These are phyloP conservation scores for Erpetoichthys calabaricus DNA, from an alignment of 2,797 vertebrate genomes.

Conservation along the genomic window DNA sequence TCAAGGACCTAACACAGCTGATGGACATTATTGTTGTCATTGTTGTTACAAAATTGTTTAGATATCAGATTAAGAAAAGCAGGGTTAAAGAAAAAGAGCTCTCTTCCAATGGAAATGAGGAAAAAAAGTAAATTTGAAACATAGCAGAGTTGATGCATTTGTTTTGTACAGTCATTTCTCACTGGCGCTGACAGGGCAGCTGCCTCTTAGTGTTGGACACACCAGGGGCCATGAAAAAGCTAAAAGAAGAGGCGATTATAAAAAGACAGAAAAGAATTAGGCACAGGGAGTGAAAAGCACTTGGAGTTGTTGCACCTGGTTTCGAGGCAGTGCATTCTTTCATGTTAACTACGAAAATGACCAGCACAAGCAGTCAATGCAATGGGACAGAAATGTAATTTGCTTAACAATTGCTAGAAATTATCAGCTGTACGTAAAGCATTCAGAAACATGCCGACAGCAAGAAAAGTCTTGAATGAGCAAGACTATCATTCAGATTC, in stretches of 20 bases:
- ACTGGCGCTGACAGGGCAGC: constrained; percentile 39
- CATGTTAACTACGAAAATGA: constrained; percentile 16
- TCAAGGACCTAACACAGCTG: too few species aligned
- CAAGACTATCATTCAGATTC: too few species aligned
- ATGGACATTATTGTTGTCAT: too few species aligned
- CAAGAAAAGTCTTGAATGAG: too few species aligned
- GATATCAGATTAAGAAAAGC: too few species aligned
- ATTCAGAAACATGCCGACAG: neutral
- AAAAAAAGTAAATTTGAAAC: constrained; percentile 18
- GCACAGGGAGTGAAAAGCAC: constrained; percentile 25
- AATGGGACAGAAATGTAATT: neutral
- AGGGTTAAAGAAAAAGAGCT: too few species aligned
- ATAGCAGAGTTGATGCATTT: constrained; percentile 26
- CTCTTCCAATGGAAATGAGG: constrained; percentile 19
- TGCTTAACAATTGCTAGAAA: neutral
- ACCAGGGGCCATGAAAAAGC: constrained; percentile 45
- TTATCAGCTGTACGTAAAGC: neutral
- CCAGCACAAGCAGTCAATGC: neutral
- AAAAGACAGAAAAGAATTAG: constrained; percentile 6
- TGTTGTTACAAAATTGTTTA: too few species aligned
- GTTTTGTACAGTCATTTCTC: constrained; percentile 38
- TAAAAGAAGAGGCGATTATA: constrained; percentile 15
- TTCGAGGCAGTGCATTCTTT: constrained; percentile 23
- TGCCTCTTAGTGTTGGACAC: constrained; percentile 46
- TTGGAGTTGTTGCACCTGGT: constrained; percentile 49